Evolutionary conservation across 2,888 invertebrate genomes (phyloP).

Genomic region (Carabus problematicus): DNA sequence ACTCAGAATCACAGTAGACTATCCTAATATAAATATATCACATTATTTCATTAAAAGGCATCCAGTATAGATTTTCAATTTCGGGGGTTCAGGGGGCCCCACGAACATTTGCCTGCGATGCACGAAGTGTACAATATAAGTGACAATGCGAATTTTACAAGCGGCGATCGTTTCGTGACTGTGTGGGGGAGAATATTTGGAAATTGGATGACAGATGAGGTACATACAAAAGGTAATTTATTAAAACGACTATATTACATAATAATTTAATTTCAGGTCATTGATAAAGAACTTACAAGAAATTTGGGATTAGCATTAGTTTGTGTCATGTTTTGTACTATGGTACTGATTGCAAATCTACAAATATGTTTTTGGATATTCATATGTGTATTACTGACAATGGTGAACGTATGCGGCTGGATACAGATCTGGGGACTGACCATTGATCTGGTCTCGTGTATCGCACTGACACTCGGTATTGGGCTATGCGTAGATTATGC

Average conservation of each 20-base stretch:
- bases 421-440: slow-evolving; percentile 85
- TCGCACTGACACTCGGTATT: slow-evolving; percentile 79
- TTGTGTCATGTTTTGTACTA: slow-evolving; percentile 82
- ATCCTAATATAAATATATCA: slow-evolving; percentile 19
- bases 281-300: slow-evolving; percentile 76
- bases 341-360: slow-evolving; percentile 76
- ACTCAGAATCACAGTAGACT: background rate
- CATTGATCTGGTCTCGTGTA: slow-evolving; percentile 82
- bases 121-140: slow-evolving; percentile 67
- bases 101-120: slow-evolving; percentile 78
- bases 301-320: slow-evolving; percentile 77
- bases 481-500: slow-evolving; percentile 87
- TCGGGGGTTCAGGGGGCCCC: slow-evolving; percentile 66
- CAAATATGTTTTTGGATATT: slow-evolving; percentile 83
- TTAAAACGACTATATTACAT: background rate
- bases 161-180: slow-evolving; percentile 69
- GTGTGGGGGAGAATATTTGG: slow-evolving; percentile 77
- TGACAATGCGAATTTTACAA: slow-evolving; percentile 65
- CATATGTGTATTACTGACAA: slow-evolving; percentile 74
- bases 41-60: slow-evolving; percentile 55
- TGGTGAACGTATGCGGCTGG: slow-evolving; percentile 76
- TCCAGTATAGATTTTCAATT: slow-evolving; percentile 72
- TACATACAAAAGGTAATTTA: slow-evolving; percentile 50
- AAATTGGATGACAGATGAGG: slow-evolving; percentile 80
- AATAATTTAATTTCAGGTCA: slow-evolving; percentile 59